Evolutionary conservation across 2,888 invertebrate genomes (phyloP).

Genomic region (Globia sparganii): DNA sequence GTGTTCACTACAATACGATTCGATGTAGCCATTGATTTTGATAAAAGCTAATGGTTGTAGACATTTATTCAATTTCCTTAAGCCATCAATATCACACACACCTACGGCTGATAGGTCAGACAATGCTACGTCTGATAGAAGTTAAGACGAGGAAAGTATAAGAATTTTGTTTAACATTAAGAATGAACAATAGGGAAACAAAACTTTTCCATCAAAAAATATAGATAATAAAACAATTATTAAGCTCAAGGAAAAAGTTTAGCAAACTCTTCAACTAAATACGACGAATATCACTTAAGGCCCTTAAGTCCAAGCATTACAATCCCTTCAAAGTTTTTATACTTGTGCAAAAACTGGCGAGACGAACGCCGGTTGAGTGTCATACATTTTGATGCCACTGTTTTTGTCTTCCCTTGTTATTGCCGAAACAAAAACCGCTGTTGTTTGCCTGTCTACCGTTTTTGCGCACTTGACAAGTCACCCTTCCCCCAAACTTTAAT

Average conservation of each 20-base stretch:
- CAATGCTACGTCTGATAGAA: constrained; percentile 32
- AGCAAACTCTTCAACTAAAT: constrained; percentile 79
- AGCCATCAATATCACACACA: constrained; percentile 66
- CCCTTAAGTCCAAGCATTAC: constrained; percentile 73
- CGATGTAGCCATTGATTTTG: constrained; percentile 72
- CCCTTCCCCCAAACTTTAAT: constrained; percentile 80
- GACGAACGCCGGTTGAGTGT: constrained; percentile 79
- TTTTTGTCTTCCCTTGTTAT: constrained; percentile 83
- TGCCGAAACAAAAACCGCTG: constrained; percentile 82
- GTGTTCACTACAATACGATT: constrained; percentile 71
- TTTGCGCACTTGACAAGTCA: constrained; percentile 87
- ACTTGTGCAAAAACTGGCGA: constrained; percentile 76
- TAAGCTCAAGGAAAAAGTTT: constrained; percentile 79
- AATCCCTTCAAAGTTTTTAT: constrained; percentile 80
- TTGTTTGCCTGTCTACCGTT: constrained; percentile 84
- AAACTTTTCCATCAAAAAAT: constrained; percentile 70
- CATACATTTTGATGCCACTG: constrained; percentile 86
- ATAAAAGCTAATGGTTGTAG: constrained; percentile 72
- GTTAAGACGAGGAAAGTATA: constrained; percentile 20
- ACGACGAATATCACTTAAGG: constrained; percentile 80
- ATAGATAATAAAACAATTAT: constrained; percentile 83
- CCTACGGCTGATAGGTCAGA: constrained; percentile 48
- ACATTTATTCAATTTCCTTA: constrained; percentile 66
- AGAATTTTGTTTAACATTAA: constrained; percentile 29
- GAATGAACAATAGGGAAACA: constrained; percentile 51